Base-by-base conservation (phyloP, 2,797 vertebrate species). In the Pipistrellus nathusii region DNA sequence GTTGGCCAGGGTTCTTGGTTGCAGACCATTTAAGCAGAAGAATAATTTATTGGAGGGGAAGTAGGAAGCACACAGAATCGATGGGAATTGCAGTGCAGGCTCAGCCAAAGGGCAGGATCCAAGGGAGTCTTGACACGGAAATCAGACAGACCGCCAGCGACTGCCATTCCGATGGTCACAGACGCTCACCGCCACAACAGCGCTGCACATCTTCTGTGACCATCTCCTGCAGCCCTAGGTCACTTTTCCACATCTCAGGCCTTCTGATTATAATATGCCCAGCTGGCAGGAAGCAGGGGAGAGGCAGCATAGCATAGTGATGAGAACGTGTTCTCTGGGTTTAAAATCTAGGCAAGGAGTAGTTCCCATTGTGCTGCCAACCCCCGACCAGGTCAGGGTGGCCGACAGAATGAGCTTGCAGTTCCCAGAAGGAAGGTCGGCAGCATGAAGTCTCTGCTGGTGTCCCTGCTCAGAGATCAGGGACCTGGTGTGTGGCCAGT, bases 41-140 rank as follows among this genome's bases (percentile, higher is more conserved):
- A 89, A 71, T 59, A 66, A 91, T 91, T 75, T 89, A 85, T 92
- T 95, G 64, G 82, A 84, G 80, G 25, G 76, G 81, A 89, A 87
- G 32, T 35, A 82, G 68, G 73, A 95, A 91, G 32, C n/a, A 86
- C 15, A 4, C 4, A 21, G 75, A 92, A 64, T 69, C 18, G 0
- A 30, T 89, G 86, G 85, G 25, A 71, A 73, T 46, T 88, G 73
- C 77, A 90, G 21, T 85, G 25, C 25, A 93, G 55, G 69, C 72
- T 81, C 48, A 27, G 86, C 32, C 59, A 38, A 85, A 90, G 76
- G 89, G 44, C 55, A 91, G 66, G 38, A 84, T 66, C 55, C 48
- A 30, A 55, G 69, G 44, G 57, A 87, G n/a, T 72, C 66, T 77
- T 23, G 30, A 59, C 62, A 13, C 30, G 44, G 80, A 38, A 7